phyloP scores from a whole-genome alignment of 1,140 invertebrate genomes.

The Asbolus verrucosus region DNA sequence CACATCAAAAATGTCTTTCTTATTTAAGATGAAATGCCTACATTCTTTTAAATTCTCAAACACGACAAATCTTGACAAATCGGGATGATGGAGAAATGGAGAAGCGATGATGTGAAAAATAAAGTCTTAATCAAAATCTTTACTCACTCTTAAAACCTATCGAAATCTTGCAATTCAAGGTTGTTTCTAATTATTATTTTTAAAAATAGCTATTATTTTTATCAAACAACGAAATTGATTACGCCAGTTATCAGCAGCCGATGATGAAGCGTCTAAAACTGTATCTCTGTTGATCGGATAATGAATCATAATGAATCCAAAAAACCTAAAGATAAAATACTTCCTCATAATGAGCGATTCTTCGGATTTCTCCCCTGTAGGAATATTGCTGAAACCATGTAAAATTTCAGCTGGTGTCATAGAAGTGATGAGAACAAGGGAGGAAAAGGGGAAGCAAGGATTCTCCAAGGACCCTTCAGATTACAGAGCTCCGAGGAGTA shows the following conservation, averaged over 20 bases:
- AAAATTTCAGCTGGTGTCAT: constrained; percentile 44
- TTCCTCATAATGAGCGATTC: constrained; percentile 10
- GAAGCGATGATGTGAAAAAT: neutral
- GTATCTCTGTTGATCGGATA: too few species aligned
- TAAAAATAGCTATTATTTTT: too few species aligned
- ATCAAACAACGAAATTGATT: too few species aligned
- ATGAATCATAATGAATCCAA: too few species aligned
- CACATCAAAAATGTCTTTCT: too few species aligned
- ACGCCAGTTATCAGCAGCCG: too few species aligned
- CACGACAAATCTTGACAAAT: neutral
- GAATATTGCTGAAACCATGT: constrained; percentile 12
- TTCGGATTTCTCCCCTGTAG: constrained; percentile 4
- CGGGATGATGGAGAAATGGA: neutral
- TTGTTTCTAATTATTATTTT: too few species aligned
- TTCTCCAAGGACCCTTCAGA: constrained; percentile 54
- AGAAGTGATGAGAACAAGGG: constrained; percentile 38
- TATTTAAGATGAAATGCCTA: too few species aligned
- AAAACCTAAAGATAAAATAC: neutral
- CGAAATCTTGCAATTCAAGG: too few species aligned
- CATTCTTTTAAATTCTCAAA: neutral
- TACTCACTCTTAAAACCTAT: neutral
- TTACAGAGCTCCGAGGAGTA: constrained; percentile 53
- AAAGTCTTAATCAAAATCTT: neutral
- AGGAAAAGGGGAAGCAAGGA: constrained; percentile 46
- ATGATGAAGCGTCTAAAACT: too few species aligned